A percentile compares a stretch with the other conserved stretches of the same genome.
Evolutionary conservation across 2,888 invertebrate genomes (phyloP).

Genomic region (Aphidoletes aphidimyza): DNA sequence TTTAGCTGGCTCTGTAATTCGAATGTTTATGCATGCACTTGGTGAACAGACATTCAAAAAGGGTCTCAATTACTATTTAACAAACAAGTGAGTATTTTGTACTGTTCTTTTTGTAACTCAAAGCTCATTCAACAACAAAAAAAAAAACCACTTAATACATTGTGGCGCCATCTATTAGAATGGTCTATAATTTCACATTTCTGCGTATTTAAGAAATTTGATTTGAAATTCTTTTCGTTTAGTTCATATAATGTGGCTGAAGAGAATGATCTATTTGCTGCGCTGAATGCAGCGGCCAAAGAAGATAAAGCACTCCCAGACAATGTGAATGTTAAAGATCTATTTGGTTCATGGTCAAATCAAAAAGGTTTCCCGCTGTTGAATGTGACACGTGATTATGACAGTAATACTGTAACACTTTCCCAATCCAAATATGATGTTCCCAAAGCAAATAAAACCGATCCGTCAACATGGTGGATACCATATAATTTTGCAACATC

Average conservation of each 20-base stretch:
- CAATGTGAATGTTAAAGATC: constrained; percentile 63
- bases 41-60: constrained; percentile 68
- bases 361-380: constrained; percentile 70
- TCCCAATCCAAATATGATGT: neutral
- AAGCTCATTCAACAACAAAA: constrained; percentile 6
- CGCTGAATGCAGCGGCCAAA: constrained; percentile 61
- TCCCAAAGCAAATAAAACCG: neutral
- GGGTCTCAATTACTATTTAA: constrained; percentile 68
- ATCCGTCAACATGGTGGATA: constrained; percentile 61
- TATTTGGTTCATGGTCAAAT: constrained; percentile 70
- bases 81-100: constrained; percentile 64
- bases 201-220: neutral
- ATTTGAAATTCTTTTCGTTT: constrained; percentile 56
- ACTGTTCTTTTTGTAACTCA: neutral
- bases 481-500: constrained; percentile 63
- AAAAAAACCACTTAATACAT: neutral
- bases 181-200: neutral
- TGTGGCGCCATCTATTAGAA: constrained; percentile 12
- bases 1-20: constrained; percentile 69
- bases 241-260: constrained; percentile 64
- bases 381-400: constrained; percentile 61
- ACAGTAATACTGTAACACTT: neutral
- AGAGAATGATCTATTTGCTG: constrained; percentile 62
- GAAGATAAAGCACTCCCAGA: constrained; percentile 59
- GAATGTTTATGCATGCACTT: constrained; percentile 70